Evolutionary conservation across 2,888 invertebrate species (phyloP), one percentile per base, ranked within the genome.

Genomic region (Digitonthophagus gazella): DNA sequence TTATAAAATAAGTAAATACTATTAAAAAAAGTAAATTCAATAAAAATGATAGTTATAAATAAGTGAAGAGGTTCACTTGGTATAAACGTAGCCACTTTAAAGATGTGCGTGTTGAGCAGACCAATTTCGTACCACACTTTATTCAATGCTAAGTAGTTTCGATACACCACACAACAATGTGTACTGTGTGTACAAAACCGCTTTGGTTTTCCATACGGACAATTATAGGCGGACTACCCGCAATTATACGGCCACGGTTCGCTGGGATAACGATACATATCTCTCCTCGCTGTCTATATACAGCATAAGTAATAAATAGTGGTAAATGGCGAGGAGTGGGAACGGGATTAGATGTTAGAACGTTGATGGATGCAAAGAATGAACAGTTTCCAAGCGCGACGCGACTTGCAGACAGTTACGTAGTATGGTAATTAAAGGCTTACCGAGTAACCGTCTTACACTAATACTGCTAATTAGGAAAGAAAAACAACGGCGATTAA

Each of bases 61-160:
- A n/a, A n/a, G 28, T 44, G 28, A 44, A 44, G 28, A 44, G 11
- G 28, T 11, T 44, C 28, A 5, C 8, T 44, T 44, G 11, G 28
- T 44, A 44, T 44, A 44, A 44, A 44, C 8, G 6, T 44, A 44
- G 28, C n/a, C n/a, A n/a, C n/a, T 44, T 44, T 44, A 44, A 3
- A 44, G 28, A 44, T 6, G 28, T 61, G 61, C 61, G 61, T 61
- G 61, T 61, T 61, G n/a, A 61, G 61, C 18, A 61, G 18, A 61
- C 61, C 61, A 61, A 61, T 61, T 61, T 20, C 19, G 20, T 18
- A 18, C 16, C 61, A 18, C 61, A 61, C 61, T 19, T 61, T 61
- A 61, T 61, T 61, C 61, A 61, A 61, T 61, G 61, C 61, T 61
- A 61, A 61, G 61, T 61, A 61, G 61, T 20, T 61, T 61, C 61